phyloP scores from a whole-genome alignment of 2,113 vertebrate genomes.

The Mustelus asterias region DNA sequence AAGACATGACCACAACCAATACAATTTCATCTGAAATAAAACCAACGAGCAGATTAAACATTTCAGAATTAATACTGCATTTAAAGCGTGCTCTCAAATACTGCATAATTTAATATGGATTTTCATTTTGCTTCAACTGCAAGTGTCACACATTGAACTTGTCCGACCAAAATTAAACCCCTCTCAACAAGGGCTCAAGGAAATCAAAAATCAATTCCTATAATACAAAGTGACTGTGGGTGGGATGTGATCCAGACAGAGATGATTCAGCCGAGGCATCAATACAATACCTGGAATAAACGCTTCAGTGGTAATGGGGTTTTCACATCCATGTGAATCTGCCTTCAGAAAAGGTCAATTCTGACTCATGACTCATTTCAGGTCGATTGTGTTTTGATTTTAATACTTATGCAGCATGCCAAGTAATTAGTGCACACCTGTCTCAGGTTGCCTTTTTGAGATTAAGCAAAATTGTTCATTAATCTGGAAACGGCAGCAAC shows the following conservation, averaged over 20 bases:
- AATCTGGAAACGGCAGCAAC: background rate
- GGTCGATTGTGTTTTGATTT: background rate
- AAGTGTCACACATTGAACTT: background rate
- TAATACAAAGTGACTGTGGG: background rate
- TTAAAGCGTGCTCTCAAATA: background rate
- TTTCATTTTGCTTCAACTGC: background rate
- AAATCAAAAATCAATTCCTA: background rate
- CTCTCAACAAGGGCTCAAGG: background rate
- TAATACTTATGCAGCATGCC: background rate
- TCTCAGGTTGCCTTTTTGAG: background rate
- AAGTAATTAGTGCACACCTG: background rate
- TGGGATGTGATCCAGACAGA: background rate
- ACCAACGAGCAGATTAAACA: background rate
- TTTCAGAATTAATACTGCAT: background rate
- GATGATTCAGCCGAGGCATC: background rate
- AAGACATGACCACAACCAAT: background rate
- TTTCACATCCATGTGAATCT: background rate
- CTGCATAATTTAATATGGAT: background rate
- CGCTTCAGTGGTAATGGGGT: background rate
- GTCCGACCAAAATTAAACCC: background rate
- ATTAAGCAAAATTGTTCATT: background rate
- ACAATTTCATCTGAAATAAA: background rate
- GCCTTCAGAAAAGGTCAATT: background rate
- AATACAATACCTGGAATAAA: background rate
- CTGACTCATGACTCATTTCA: slow-evolving; percentile 13